Evolutionary conservation across 1,140 invertebrate genomes (phyloP).

Genomic region (Antheraea mylitta): DNA sequence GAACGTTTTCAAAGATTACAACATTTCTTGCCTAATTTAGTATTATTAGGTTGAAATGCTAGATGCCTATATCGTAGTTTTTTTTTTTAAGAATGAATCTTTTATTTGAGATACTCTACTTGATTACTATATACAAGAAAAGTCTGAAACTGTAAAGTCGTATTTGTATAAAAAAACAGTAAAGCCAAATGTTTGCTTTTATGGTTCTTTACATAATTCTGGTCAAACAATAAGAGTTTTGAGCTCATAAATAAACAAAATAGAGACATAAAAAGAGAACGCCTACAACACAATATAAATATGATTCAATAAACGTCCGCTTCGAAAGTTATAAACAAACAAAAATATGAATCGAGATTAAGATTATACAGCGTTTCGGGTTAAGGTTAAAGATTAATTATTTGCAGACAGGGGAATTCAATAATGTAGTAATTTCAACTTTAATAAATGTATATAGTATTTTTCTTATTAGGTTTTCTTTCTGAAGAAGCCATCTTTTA

Average conservation of each 20-base stretch:
- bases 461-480: too few relatives aligned
- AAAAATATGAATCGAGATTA: slow-evolving; percentile 69
- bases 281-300: slow-evolving; percentile 37
- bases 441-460: too few relatives aligned
- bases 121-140: too few relatives aligned
- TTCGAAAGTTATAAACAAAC: slow-evolving; percentile 52
- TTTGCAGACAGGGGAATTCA: neutral
- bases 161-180: neutral
- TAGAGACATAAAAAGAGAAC: slow-evolving; percentile 18
- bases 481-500: too few relatives aligned
- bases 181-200: neutral
- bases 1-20: too few relatives aligned
- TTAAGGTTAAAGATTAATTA: neutral
- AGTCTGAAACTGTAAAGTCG: neutral
- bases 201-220: neutral
- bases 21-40: too few relatives aligned
- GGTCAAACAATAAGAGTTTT: neutral
- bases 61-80: too few relatives aligned
- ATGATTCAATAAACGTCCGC: slow-evolving; percentile 46
- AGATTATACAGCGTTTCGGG: neutral
- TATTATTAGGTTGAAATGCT: too few relatives aligned
- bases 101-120: too few relatives aligned
- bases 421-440: too few relatives aligned
- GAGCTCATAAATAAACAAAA: neutral
- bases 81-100: too few relatives aligned